phyloP scores from a whole-genome alignment of 2,797 vertebrate genomes.

The Chelon labrosus region DNA sequence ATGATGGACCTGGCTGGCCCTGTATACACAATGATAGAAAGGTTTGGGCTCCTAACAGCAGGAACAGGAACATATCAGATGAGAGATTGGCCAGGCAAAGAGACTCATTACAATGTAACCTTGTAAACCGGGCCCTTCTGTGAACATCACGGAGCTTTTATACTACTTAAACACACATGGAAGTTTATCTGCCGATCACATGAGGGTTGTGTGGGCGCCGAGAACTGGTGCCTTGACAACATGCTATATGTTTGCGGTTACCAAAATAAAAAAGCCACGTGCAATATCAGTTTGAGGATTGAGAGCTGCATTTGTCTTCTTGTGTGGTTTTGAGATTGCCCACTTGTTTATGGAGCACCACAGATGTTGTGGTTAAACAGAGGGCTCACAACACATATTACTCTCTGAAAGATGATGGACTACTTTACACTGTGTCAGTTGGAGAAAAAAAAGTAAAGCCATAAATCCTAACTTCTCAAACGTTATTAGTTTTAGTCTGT shows the following conservation, averaged over 20 bases:
- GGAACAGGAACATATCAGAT: slow-evolving; percentile 75
- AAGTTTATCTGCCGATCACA: slow-evolving; percentile 57
- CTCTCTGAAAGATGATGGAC: no score
- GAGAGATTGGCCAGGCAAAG: slow-evolving; percentile 61
- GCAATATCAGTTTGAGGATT: not conserved
- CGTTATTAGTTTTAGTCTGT: no score
- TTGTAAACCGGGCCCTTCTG: slow-evolving; percentile 70
- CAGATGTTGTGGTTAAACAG: no score
- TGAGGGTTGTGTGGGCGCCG: slow-evolving; percentile 15
- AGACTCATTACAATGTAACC: slow-evolving; percentile 76
- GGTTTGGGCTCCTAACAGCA: slow-evolving; percentile 71
- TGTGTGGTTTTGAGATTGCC: not conserved
- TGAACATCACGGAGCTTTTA: slow-evolving; percentile 69
- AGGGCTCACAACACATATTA: no score
- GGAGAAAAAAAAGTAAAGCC: no score
- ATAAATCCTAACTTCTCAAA: no score
- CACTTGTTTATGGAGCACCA: no score
- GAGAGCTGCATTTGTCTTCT: not conserved
- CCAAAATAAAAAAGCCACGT: slow-evolving; percentile 9
- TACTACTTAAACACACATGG: slow-evolving; percentile 56
- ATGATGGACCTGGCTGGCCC: slow-evolving; percentile 74
- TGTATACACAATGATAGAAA: slow-evolving; percentile 77
- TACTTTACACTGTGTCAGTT: no score
- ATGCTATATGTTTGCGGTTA: slow-evolving; percentile 7
- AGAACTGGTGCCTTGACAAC: slow-evolving; percentile 12